Conservation (phyloP, 2,113 vertebrate species). For the Chunga burmeisteri region DNA sequence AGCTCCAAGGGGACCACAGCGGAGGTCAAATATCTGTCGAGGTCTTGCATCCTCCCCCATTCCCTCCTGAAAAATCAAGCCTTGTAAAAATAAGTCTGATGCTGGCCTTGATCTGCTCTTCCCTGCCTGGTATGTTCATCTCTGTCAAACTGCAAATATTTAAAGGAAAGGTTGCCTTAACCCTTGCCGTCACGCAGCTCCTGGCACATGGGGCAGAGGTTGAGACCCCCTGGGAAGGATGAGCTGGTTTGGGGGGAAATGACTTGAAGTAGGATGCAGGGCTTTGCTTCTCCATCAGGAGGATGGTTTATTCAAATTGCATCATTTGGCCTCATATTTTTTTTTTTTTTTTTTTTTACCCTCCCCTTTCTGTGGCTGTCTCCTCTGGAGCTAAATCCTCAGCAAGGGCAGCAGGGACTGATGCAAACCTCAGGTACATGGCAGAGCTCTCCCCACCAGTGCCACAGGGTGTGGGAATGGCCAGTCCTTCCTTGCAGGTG, state of each 20-base stretch:
- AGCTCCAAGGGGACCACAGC: not conserved
- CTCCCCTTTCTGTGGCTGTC: not conserved
- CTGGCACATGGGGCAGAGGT: not conserved
- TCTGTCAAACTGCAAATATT: not conserved
- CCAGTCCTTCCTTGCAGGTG: not conserved
- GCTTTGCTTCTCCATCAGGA: not conserved
- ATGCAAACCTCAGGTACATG: accelerated
- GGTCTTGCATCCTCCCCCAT: not conserved
- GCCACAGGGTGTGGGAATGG: accelerated
- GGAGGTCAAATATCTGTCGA: not conserved
- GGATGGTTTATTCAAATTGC: not conserved
- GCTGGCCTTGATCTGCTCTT: not conserved
- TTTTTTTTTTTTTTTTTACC: too few relatives aligned
- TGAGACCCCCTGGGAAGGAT: not conserved
- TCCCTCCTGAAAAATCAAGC: not conserved
- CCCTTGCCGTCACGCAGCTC: accelerated
- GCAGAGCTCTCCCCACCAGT: not conserved
- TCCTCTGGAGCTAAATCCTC: not conserved
- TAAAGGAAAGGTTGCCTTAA: not conserved
- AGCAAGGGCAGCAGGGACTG: not conserved
- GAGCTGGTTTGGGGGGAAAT: not conserved
- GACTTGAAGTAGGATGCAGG: not conserved
- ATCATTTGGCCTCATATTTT: not conserved
- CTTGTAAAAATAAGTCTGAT: not conserved
- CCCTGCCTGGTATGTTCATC: not conserved